A percentile compares a stretch with the other conserved stretches of the same genome.
These are phyloP conservation scores for Bedellia somnulentella DNA, from an alignment of 2,888 invertebrate species.

Conservation along the genomic window DNA sequence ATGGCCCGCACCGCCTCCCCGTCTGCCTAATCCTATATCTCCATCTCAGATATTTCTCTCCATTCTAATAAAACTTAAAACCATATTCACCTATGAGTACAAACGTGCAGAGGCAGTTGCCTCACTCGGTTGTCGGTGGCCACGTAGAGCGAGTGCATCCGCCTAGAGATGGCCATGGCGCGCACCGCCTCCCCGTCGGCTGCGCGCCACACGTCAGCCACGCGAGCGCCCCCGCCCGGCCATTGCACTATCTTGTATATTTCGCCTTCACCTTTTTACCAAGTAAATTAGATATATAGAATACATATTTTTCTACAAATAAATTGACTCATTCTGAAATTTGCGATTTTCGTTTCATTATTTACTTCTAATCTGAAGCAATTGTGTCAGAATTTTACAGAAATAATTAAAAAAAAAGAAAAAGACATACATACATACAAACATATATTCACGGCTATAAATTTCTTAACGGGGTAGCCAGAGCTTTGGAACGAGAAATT, in stretches of 20 bases:
- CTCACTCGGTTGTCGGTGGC: slow-evolving; percentile 61
- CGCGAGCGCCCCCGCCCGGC: slow-evolving; percentile 54
- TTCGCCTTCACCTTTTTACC: slow-evolving; percentile 59
- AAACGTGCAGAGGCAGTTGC: slow-evolving; percentile 57
- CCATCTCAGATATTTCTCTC: too few species aligned
- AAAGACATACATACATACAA: too few species aligned
- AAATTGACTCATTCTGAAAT: too few species aligned
- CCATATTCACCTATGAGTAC: slow-evolving; percentile 29
- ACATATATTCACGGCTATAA: too few species aligned
- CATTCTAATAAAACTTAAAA: background rate
- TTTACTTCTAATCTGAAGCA: too few species aligned
- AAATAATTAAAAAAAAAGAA: too few species aligned
- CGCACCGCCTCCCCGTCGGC: slow-evolving; percentile 59
- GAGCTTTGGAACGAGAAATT: too few species aligned
- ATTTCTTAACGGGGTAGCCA: too few species aligned
- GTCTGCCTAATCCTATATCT: slow-evolving; percentile 61
- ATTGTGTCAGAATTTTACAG: too few species aligned
- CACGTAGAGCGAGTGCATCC: slow-evolving; percentile 59
- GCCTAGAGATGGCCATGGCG: slow-evolving; percentile 59
- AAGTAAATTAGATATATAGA: too few species aligned
- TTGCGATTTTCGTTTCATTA: too few species aligned
- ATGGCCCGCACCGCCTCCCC: slow-evolving; percentile 61
- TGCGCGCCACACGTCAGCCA: slow-evolving; percentile 63
- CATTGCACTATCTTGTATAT: slow-evolving; percentile 68
- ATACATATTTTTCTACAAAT: too few species aligned